Percentiles rank a stretch among this genome's conserved stretches.
phyloP scores from a whole-genome alignment of 2,797 vertebrate species.

The Sylvia borin region DNA sequence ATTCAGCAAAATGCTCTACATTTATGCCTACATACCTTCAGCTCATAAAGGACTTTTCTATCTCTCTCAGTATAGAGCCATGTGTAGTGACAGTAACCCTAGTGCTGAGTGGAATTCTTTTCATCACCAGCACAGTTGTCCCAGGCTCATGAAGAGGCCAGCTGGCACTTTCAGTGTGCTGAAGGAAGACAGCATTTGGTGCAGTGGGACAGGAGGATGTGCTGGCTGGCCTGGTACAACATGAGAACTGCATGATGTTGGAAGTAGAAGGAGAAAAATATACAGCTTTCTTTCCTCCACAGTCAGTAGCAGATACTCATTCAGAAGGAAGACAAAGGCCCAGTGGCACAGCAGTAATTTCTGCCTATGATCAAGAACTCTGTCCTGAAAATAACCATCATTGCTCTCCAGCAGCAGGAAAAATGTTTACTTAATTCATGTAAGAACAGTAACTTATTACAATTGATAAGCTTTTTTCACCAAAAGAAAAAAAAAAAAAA shows the following conservation, averaged over 20 bases:
- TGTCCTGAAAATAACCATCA: background rate
- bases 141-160: background rate
- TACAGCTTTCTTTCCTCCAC: background rate
- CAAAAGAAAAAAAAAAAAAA: background rate
- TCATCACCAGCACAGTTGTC: background rate
- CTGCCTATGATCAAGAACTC: background rate
- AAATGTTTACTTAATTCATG: conserved; percentile 4
- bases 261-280: background rate
- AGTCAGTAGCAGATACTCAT: background rate
- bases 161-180: background rate
- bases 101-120: background rate
- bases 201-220: background rate
- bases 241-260: background rate
- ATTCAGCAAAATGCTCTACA: background rate
- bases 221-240: background rate
- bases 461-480: background rate
- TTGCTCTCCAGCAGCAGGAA: background rate
- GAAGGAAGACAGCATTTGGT: background rate
- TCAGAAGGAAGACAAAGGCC: background rate
- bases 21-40: background rate
- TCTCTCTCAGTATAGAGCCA: background rate
- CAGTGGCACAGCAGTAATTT: background rate
- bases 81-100: background rate
- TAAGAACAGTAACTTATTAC: background rate
- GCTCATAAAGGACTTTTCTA: background rate